Evolutionary conservation across 2,113 vertebrate species (phyloP).

Genomic region (Heterochromis multidens): DNA sequence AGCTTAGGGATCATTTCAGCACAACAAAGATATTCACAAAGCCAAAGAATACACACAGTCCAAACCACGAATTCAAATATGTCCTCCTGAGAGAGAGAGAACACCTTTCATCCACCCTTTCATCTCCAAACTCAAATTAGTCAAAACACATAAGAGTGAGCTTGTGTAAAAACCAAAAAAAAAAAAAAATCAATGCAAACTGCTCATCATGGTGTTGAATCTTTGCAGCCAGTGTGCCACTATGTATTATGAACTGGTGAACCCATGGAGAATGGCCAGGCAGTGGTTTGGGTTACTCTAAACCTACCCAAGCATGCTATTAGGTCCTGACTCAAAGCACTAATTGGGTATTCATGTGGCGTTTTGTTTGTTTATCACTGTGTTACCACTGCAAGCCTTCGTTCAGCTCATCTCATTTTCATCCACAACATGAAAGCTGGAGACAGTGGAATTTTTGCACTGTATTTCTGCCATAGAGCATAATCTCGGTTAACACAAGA

Average conservation of each 20-base stretch:
- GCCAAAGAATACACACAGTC: constrained; percentile 33
- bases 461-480: constrained; percentile 68
- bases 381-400: constrained; percentile 59
- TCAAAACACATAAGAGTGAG: constrained; percentile 19
- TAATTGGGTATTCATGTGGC: constrained; percentile 62
- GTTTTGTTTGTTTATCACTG: constrained; percentile 67
- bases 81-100: constrained; percentile 26
- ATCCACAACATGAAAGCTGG: constrained; percentile 65
- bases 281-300: constrained; percentile 26
- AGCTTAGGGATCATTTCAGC: constrained; percentile 38
- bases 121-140: constrained; percentile 38
- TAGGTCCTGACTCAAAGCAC: constrained; percentile 27
- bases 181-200: neutral
- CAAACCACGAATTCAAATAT: constrained; percentile 37
- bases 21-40: constrained; percentile 44
- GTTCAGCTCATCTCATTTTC: constrained; percentile 69
- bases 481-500: constrained; percentile 77
- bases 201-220: neutral
- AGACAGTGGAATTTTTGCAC: constrained; percentile 63
- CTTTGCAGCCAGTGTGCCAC: neutral
- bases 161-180: neutral
- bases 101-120: constrained; percentile 34
- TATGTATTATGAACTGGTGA: constrained; percentile 2
- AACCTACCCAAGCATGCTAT: constrained; percentile 35
- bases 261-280: constrained; percentile 11